A percentile compares a stretch with the other conserved stretches of the same genome.
Conservation (phyloP, 2,888 invertebrate species). For the Coenonympha glycerion region DNA sequence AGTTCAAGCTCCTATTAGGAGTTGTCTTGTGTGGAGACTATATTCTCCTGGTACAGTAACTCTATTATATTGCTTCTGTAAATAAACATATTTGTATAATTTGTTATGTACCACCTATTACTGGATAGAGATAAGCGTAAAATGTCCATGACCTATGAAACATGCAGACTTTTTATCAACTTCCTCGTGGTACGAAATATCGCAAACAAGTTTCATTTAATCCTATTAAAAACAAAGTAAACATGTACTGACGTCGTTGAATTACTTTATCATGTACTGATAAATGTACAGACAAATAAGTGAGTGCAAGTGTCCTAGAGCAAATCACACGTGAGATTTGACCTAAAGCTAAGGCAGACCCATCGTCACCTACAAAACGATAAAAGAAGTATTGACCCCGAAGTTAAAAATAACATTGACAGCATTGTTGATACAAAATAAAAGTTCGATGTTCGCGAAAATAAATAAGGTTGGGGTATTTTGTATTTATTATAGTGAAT, state of each 20-base stretch:
- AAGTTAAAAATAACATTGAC: conserved; percentile 18
- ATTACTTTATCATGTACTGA: conserved; percentile 31
- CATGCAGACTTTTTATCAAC: conserved; percentile 36
- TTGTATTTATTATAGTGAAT: no score
- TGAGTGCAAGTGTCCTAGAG: conserved; percentile 27
- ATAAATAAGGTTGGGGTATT: no score
- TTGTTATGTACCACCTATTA: background rate
- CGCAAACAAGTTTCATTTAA: conserved; percentile 13
- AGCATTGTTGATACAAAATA: conserved; percentile 17
- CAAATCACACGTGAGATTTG: conserved; percentile 28
- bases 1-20: no score
- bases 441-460: conserved; percentile 15
- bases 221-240: conserved; percentile 39
- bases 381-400: conserved; percentile 23
- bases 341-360: conserved; percentile 27
- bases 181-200: conserved; percentile 32
- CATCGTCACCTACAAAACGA: conserved; percentile 10
- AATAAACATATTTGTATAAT: no score
- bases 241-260: conserved; percentile 46
- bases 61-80: no score
- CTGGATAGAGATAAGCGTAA: background rate
- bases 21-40: no score
- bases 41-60: no score
- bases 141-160: conserved; percentile 12
- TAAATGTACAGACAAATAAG: conserved; percentile 37